These are phyloP conservation scores for Timema podura DNA, from an alignment of 2,888 invertebrate species.

Conservation along the genomic window DNA sequence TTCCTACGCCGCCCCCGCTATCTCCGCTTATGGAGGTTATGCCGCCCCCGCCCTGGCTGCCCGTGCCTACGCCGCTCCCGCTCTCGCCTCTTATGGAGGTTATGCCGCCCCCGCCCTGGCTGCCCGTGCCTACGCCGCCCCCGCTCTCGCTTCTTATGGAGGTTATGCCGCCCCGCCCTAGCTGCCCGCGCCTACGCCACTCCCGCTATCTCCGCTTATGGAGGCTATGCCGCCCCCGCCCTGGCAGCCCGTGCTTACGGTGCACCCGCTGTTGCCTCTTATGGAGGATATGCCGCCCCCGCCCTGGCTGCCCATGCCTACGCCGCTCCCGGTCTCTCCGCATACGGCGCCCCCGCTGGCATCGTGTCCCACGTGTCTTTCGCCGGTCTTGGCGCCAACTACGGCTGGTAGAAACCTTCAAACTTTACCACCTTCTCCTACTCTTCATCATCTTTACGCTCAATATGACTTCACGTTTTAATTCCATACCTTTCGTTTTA, in stretches of 20 bases:
- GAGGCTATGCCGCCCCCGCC: slow-evolving; percentile 20
- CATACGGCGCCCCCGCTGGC: slow-evolving; percentile 18
- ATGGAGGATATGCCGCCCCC: slow-evolving; percentile 10
- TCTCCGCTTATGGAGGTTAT: slow-evolving; percentile 11
- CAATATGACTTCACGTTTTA: not conserved
- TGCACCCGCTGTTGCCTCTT: slow-evolving; percentile 16
- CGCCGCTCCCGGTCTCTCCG: slow-evolving; percentile 20
- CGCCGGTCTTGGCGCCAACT: slow-evolving; percentile 24
- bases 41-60: slow-evolving; percentile 40
- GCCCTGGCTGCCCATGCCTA: slow-evolving; percentile 4
- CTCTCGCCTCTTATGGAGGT: slow-evolving; percentile 23
- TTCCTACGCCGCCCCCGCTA: slow-evolving; percentile 18
- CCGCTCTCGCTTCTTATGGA: slow-evolving; percentile 22
- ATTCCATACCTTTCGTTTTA: slow-evolving; percentile 10
- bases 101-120: slow-evolving; percentile 19
- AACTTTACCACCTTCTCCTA: not conserved
- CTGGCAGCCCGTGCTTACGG: slow-evolving; percentile 14
- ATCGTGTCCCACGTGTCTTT: slow-evolving; percentile 20
- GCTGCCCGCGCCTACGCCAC: slow-evolving; percentile 14
- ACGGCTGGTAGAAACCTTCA: slow-evolving; percentile 25
- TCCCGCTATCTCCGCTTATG: slow-evolving; percentile 20
- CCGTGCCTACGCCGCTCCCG: slow-evolving; percentile 19
- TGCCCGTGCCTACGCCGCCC: slow-evolving; percentile 17
- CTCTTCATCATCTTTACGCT: not conserved
- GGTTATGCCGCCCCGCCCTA: slow-evolving; percentile 16